Percentiles rank a stretch among this genome's conserved stretches.
Conservation (phyloP, 1,140 invertebrate genomes). For the Musca domestica region DNA sequence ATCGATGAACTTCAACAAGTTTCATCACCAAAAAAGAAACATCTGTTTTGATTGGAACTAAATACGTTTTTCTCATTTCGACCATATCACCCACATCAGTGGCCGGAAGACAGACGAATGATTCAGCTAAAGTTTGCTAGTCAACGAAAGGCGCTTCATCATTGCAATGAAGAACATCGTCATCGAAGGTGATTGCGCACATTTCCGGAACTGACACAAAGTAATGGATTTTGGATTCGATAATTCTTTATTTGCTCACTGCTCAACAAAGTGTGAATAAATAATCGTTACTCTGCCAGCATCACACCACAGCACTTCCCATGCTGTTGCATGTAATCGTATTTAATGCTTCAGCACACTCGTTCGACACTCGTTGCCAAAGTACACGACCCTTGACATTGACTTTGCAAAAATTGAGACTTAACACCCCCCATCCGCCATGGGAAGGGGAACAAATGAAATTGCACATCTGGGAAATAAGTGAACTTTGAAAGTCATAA, state of each 20-base stretch:
- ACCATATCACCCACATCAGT: too few species aligned
- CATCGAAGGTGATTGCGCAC: too few species aligned
- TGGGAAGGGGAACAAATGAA: not conserved
- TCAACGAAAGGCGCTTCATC: too few species aligned
- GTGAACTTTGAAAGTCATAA: conserved; percentile 2
- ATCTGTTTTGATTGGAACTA: too few species aligned
- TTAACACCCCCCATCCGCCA: not conserved
- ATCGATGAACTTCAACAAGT: too few species aligned
- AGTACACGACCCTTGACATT: conserved; percentile 19
- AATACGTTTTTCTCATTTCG: too few species aligned
- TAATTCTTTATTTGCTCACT: conserved; percentile 17
- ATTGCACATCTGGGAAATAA: conserved; percentile 21
- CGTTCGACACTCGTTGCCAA: not conserved
- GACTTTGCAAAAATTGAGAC: conserved; percentile 7
- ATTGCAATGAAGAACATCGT: too few species aligned
- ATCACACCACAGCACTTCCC: not conserved
- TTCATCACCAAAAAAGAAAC: too few species aligned
- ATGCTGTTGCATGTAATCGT: conserved; percentile 4
- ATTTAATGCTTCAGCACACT: not conserved
- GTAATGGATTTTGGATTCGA: conserved; percentile 14
- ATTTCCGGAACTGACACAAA: not conserved
- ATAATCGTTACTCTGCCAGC: not conserved
- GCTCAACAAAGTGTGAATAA: conserved; percentile 14
- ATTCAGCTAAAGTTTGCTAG: too few species aligned
- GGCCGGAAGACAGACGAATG: too few species aligned